These are phyloP conservation scores for Kryphioiulus occultus DNA, from an alignment of 2,888 invertebrate species.

Conservation along the genomic window DNA sequence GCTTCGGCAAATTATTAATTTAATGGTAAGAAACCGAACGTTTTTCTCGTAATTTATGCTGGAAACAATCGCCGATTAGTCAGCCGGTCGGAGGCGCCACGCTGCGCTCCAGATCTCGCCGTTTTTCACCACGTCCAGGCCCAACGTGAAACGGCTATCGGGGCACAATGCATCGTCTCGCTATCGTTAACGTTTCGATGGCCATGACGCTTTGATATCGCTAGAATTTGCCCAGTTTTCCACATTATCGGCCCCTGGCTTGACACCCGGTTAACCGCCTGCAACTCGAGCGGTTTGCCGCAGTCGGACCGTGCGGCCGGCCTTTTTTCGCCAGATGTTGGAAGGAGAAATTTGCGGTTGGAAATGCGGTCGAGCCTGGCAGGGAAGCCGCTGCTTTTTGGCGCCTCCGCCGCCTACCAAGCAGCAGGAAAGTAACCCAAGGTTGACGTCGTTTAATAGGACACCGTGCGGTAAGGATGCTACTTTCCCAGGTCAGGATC, in stretches of 20 bases:
- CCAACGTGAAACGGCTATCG: not conserved
- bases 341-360: not conserved
- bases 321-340: not conserved
- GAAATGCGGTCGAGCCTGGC: not conserved
- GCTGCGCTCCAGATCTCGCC: not conserved
- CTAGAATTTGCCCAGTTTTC: not conserved
- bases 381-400: slow-evolving; percentile 4
- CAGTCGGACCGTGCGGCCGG: not conserved
- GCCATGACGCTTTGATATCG: slow-evolving; percentile 39
- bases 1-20: slow-evolving; percentile 29
- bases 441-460: not conserved
- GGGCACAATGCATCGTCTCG: slow-evolving; percentile 22
- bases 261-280: not conserved
- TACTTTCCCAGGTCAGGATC: not conserved
- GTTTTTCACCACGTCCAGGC: not conserved
- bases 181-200: slow-evolving; percentile 25
- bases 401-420: not conserved
- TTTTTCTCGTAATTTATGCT: slow-evolving; percentile 1
- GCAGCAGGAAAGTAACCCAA: not conserved
- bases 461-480: not conserved
- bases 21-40: not conserved
- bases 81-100: not conserved
- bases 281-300: not conserved
- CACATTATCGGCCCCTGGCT: not conserved
- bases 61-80: not conserved